Conservation (phyloP, 2,888 invertebrate species). For the Tipula helvola region DNA sequence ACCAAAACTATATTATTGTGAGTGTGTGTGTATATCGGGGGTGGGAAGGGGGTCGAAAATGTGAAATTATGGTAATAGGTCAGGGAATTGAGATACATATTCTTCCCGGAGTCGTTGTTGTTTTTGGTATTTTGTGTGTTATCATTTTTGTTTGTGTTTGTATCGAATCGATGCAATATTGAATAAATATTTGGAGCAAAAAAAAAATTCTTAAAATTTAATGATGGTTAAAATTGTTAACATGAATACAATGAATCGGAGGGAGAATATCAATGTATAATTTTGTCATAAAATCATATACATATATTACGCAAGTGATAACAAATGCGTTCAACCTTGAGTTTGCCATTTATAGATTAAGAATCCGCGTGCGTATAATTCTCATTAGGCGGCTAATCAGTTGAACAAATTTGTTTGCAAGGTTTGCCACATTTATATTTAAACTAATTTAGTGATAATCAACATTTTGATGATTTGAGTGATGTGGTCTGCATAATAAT, state of each 20-base stretch:
- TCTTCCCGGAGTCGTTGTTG: neutral
- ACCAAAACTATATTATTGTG: neutral
- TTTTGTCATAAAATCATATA: neutral
- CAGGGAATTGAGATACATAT: neutral
- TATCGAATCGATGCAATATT: neutral
- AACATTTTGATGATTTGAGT: no score
- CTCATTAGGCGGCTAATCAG: no score
- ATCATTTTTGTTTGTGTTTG: neutral
- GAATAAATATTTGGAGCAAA: neutral
- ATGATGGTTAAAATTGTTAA: neutral
- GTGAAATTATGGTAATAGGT: constrained; percentile 4
- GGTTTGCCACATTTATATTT: no score
- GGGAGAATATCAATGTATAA: neutral
- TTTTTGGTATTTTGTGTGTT: neutral
- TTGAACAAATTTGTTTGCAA: no score
- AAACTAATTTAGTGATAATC: no score
- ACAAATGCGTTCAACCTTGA: no score
- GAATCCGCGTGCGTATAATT: no score
- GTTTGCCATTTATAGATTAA: no score
- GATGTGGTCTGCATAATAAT: no score
- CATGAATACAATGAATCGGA: neutral
- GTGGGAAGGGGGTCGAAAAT: neutral
- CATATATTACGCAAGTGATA: no score
- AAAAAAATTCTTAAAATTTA: neutral
- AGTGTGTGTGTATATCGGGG: neutral